Percentiles rank a stretch among this genome's conserved stretches.
Conservation (phyloP, 2,113 vertebrate species). For the Plecturocebus donacophilus region DNA sequence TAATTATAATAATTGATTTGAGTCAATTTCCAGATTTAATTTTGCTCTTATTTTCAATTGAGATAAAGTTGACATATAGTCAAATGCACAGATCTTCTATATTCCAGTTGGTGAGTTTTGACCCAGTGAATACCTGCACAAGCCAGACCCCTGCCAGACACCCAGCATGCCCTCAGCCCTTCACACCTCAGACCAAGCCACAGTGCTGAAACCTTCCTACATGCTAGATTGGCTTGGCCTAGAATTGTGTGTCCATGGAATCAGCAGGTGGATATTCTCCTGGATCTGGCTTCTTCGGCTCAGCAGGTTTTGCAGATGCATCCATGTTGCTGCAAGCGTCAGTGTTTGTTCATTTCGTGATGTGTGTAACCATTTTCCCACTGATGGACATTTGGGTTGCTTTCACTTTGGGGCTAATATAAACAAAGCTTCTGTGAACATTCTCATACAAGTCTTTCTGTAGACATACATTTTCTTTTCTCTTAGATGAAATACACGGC, state of each 20-base stretch:
- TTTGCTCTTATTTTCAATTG: no score
- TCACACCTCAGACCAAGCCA: no score
- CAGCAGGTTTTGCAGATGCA: rapidly evolving
- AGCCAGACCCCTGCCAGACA: neutral
- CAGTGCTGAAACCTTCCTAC: neutral
- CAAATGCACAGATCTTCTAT: no score
- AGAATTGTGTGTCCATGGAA: no score
- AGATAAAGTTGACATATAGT: neutral
- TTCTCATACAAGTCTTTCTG: neutral
- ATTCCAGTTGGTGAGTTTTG: neutral
- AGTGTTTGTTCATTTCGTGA: no score
- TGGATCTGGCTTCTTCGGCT: neutral
- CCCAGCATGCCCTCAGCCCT: neutral
- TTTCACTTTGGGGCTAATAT: neutral
- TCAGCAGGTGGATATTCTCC: neutral
- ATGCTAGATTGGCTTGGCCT: neutral
- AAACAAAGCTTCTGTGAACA: neutral
- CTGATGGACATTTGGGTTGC: neutral
- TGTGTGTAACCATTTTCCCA: neutral
- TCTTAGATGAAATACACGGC: neutral
- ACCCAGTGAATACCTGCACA: neutral
- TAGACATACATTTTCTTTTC: neutral
- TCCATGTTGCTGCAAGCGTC: neutral
- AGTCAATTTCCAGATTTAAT: no score
- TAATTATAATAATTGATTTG: no score